Evolutionary conservation across 1,140 invertebrate genomes (phyloP).

Genomic region (Drosophila kohkoa): DNA sequence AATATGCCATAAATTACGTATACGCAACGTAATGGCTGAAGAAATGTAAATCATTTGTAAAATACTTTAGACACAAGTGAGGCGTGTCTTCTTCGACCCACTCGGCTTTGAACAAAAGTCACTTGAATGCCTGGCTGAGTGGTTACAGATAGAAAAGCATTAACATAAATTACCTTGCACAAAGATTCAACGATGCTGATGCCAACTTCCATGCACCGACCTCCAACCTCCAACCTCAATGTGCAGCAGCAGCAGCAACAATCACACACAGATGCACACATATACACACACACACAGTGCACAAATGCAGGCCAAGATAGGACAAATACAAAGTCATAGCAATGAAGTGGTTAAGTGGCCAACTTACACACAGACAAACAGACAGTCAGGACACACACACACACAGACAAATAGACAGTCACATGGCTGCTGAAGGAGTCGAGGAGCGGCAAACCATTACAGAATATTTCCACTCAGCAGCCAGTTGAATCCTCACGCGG

Average conservation of each 20-base stretch:
- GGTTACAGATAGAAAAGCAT: constrained; percentile 62
- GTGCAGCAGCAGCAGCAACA: constrained; percentile 49
- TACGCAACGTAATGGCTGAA: constrained; percentile 51
- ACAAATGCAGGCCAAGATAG: constrained; percentile 46
- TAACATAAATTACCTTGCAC: constrained; percentile 81
- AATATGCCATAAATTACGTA: constrained; percentile 75
- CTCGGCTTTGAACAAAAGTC: constrained; percentile 5
- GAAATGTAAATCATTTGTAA: constrained; percentile 80
- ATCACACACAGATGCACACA: constrained; percentile 47
- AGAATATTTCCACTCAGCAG: constrained; percentile 80
- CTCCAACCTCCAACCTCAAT: constrained; percentile 40
- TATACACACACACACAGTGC: not conserved
- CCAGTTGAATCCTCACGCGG: constrained; percentile 67
- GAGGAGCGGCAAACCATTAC: constrained; percentile 54
- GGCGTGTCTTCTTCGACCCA: constrained; percentile 13
- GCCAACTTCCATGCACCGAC: constrained; percentile 35
- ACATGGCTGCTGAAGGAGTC: constrained; percentile 32
- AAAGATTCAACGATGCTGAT: constrained; percentile 55
- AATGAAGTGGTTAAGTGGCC: constrained; percentile 81
- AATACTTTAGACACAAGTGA: constrained; percentile 45
- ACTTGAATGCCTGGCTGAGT: constrained; percentile 40
- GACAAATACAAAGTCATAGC: constrained; percentile 68
- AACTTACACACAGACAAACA: constrained; percentile 33
- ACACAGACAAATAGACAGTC: constrained; percentile 51
- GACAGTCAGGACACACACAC: constrained; percentile 8